phyloP scores from a whole-genome alignment of 2,113 vertebrate species.

The Formicarius rufipectus region DNA sequence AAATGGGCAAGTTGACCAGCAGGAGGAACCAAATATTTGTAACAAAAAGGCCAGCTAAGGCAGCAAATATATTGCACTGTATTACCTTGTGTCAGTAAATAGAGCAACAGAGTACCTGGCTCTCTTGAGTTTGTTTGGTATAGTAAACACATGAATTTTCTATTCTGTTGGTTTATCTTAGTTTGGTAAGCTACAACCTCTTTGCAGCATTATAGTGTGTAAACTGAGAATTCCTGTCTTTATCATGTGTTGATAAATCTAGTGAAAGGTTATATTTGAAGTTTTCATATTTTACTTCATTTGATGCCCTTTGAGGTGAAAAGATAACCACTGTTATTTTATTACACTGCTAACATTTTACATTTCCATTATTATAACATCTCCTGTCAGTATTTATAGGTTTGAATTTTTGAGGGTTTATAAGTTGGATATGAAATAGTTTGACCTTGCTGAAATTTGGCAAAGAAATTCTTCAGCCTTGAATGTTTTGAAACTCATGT shows the following conservation, averaged over 20 bases:
- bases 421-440: neutral
- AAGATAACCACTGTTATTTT: neutral
- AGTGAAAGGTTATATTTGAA: neutral
- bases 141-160: neutral
- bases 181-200: neutral
- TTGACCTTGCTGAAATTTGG: neutral
- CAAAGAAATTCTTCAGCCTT: neutral
- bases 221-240: neutral
- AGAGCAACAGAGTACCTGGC: accelerated
- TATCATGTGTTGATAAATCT: neutral
- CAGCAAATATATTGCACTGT: neutral
- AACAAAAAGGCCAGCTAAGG: neutral
- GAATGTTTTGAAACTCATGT: neutral
- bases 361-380: neutral
- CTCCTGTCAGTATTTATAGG: neutral
- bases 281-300: neutral
- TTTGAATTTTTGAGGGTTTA: neutral
- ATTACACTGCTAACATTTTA: neutral
- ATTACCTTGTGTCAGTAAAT: neutral
- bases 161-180: neutral
- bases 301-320: neutral
- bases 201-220: neutral
- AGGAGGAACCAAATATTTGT: neutral
- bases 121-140: neutral
- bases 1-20: neutral